A percentile compares a stretch with the other conserved stretches of the same genome.
These are phyloP conservation scores for Romanogobio albipinnatus DNA, from an alignment of 2,113 vertebrate genomes.

Conservation along the genomic window DNA sequence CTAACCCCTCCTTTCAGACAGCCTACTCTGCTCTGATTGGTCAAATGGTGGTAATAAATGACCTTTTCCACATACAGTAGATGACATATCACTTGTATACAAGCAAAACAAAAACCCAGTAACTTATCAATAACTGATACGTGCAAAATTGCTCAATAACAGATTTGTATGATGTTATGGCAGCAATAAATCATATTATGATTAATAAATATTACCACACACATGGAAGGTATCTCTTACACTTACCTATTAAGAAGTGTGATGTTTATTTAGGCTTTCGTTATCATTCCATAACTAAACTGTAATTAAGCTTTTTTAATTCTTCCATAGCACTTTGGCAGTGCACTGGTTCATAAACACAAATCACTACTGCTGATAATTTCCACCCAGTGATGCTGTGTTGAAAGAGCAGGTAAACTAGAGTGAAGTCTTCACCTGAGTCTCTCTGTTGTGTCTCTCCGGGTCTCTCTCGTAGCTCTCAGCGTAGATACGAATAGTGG, in stretches of 20 bases:
- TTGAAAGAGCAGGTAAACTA: not conserved
- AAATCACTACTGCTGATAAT: not conserved
- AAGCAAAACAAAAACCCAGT: not conserved
- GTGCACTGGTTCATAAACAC: not conserved
- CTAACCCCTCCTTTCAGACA: too few species aligned
- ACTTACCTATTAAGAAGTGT: not conserved
- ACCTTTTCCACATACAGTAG: not conserved
- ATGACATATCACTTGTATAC: not conserved
- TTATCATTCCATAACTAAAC: not conserved
- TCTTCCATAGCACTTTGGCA: not conserved
- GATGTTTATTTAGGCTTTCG: not conserved
- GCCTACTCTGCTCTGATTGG: too few species aligned
- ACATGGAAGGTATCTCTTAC: not conserved
- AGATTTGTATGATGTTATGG: not conserved
- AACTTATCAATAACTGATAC: not conserved
- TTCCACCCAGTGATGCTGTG: not conserved
- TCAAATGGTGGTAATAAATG: not conserved
- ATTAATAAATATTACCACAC: not conserved
- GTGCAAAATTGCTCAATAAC: not conserved
- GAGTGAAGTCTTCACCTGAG: constrained; percentile 80
- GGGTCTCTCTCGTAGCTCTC: constrained; percentile 95
- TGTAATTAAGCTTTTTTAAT: constrained; percentile 15
- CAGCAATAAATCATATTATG: too few species aligned
- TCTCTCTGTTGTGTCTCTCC: constrained; percentile 87
- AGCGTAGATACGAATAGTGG: constrained; percentile 91